Evolutionary conservation across 2,113 vertebrate genomes (phyloP).

Genomic region (Apodemus sylvaticus): DNA sequence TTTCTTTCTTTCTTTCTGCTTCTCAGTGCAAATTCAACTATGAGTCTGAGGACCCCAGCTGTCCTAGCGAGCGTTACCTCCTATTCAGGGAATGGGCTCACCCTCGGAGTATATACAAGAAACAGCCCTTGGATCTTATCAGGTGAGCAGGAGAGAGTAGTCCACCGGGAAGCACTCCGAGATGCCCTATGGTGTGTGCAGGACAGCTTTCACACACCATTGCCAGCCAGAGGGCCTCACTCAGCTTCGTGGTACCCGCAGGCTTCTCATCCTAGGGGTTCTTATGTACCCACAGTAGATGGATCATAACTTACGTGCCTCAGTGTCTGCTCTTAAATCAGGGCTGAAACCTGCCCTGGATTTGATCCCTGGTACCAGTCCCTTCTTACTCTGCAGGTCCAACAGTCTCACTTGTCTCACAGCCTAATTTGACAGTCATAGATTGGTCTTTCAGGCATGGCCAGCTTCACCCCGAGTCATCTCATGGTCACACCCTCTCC

Average conservation of each 20-base stretch:
- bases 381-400: neutral
- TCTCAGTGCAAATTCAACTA: conserved; percentile 89
- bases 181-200: neutral
- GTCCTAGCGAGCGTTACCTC: conserved; percentile 91
- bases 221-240: neutral
- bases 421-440: neutral
- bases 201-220: neutral
- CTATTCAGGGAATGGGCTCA: conserved; percentile 95
- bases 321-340: neutral
- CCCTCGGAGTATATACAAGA: conserved; percentile 94
- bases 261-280: neutral
- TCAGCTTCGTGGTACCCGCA: neutral
- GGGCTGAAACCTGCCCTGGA: neutral
- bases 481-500: neutral
- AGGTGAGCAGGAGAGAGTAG: conserved; percentile 83
- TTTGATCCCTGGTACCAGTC: neutral
- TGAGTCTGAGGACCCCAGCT: conserved; percentile 85
- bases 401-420: neutral
- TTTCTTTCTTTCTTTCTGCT: conserved; percentile 8
- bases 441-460: neutral
- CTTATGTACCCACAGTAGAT: neutral
- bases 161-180: neutral
- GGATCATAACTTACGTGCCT: neutral
- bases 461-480: neutral
- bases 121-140: conserved; percentile 94